Conservation (phyloP, 2,113 vertebrate species). For the Carassius carassius region DNA sequence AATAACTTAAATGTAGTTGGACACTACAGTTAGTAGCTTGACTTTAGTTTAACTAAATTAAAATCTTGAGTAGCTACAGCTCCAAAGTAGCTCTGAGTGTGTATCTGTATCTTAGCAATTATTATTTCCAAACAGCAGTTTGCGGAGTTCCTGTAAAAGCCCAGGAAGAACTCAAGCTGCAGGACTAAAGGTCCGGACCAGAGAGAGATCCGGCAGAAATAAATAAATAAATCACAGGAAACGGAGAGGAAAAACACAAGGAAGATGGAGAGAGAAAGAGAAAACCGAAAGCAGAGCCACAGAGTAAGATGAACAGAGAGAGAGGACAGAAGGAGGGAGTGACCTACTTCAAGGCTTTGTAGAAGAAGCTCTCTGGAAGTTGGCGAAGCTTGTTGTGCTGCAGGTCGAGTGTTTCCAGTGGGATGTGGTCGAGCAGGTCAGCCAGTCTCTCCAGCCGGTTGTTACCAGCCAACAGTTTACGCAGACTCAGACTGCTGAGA, state of each 20-base stretch:
- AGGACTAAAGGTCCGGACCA: neutral
- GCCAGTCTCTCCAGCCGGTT: constrained; percentile 84
- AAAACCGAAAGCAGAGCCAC: neutral
- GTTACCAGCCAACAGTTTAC: constrained; percentile 85
- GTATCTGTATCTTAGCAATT: neutral
- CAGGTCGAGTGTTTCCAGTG: constrained; percentile 88
- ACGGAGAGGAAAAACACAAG: neutral
- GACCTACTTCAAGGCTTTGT: constrained; percentile 95
- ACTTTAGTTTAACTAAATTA: neutral
- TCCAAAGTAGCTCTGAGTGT: neutral
- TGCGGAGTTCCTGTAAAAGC: neutral
- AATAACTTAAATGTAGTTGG: neutral
- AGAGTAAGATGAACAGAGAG: constrained; percentile 1
- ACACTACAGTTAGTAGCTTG: neutral
- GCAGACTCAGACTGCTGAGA: constrained; percentile 88
- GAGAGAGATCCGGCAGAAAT: neutral
- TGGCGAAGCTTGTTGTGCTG: constrained; percentile 88
- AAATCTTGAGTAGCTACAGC: neutral
- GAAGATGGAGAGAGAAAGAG: neutral
- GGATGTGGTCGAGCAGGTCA: constrained; percentile 84
- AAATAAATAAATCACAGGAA: neutral
- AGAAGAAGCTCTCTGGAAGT: constrained; percentile 87
- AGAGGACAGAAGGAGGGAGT: constrained; percentile 19
- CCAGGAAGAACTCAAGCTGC: neutral
- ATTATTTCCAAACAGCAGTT: neutral